A percentile compares a stretch with the other conserved stretches of the same genome.
These are phyloP conservation scores for Serilophus lunatus DNA, from an alignment of 2,113 vertebrate genomes.

Conservation along the genomic window DNA sequence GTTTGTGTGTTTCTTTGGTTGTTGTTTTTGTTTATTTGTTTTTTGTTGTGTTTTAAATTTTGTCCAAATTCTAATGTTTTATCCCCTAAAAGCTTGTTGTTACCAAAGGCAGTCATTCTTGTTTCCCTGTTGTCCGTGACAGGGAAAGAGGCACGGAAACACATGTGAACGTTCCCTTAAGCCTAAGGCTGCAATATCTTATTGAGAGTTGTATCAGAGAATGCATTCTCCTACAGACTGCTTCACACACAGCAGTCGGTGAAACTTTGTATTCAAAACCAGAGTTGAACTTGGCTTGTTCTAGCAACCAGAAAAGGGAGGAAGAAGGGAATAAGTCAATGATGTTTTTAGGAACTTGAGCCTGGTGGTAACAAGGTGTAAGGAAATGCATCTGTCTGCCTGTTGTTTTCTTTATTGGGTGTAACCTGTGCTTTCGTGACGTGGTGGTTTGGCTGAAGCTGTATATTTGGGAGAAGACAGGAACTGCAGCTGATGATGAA, in stretches of 20 bases:
- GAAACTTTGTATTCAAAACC: neutral
- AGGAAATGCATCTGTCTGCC: neutral
- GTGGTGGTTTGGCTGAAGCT: neutral
- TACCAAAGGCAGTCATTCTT: neutral
- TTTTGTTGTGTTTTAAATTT: neutral
- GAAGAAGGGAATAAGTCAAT: neutral
- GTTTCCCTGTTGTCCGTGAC: neutral
- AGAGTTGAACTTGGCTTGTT: neutral
- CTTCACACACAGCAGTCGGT: neutral
- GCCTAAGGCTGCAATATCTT: neutral
- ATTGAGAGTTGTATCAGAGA: neutral
- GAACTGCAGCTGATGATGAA: neutral
- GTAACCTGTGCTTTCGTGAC: neutral
- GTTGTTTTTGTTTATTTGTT: neutral
- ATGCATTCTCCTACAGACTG: fast-evolving
- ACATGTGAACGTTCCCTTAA: neutral
- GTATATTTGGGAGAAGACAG: neutral
- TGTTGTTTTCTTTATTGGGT: neutral
- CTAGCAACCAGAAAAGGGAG: neutral
- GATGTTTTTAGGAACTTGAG: neutral
- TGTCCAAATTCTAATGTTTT: neutral
- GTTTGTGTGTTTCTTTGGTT: neutral
- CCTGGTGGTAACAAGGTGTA: neutral
- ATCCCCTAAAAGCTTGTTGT: neutral
- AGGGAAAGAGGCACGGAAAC: neutral